Evolutionary conservation across 2,888 invertebrate species (phyloP), one percentile per base, ranked within the genome.

Genomic region (Choristoneura rosaceana): DNA sequence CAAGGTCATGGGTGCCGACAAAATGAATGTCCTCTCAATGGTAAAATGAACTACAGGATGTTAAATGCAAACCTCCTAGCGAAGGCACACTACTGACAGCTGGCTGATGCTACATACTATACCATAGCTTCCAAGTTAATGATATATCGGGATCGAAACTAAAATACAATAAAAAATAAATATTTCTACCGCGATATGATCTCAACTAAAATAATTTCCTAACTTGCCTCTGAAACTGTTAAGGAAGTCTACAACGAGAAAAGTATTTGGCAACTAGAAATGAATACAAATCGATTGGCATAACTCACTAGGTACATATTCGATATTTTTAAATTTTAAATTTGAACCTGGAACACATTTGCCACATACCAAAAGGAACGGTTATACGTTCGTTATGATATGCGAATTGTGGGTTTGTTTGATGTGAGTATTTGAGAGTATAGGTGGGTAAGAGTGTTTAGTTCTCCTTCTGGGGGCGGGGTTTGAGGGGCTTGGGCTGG

Each of bases 401-500:
- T 88, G 88, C 83, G 85, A 83, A 84, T 84, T 80, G 82, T 80
- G 81, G 77, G 80, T 84, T 82, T 83, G 63, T 47, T 84, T 84
- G 80, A 87, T 85, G 87, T 93, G 92, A 93, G 93, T 93, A 93
- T 93, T 93, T 85, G 83, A 85, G 87, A 88, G 88, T 88, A 84
- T 85, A 14, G 84, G 86, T 84, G 85, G 83, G 84, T 82, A 78
- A 81, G 79, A 78, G 74, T 76, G 77, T 85, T 90, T 93, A 93
- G 87, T 90, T 90, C 81, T 93, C 92, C 92, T 95, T 95, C 89
- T 88, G 92, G 87, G 95, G 95, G 84, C 95, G 94, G 84, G 95
- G 94, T 87, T 93, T 94, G 87, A 92, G 89, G 81, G 93, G 87
- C 90, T 95, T 95, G 81, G 86, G 86, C 81, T 82, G 82, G 89